Evolutionary conservation across 2,888 invertebrate species (phyloP).

Genomic region (Vanessa cardui): DNA sequence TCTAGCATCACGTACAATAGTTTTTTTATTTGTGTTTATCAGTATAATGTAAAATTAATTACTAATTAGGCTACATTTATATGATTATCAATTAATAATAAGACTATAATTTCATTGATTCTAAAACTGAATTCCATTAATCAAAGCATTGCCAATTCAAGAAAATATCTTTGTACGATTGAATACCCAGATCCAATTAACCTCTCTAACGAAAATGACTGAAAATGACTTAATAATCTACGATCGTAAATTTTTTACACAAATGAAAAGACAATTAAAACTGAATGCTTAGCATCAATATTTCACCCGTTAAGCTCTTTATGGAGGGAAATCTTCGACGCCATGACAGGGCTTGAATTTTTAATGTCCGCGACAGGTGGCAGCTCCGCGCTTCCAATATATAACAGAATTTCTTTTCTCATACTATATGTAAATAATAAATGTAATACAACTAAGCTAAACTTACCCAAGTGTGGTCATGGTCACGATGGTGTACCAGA

Average conservation of each 20-base stretch:
- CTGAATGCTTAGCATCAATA: conserved; percentile 51
- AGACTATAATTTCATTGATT: background rate
- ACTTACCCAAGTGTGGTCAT: conserved; percentile 99
- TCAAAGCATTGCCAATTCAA: background rate
- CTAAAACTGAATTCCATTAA: too few species aligned
- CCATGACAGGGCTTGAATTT: conserved; percentile 73
- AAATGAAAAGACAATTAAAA: conserved; percentile 51
- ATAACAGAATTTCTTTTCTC: background rate
- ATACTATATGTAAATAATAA: background rate
- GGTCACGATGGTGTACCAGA: conserved; percentile 99
- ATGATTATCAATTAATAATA: background rate
- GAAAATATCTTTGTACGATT: background rate
- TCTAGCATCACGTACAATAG: too few species aligned
- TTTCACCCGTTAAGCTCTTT: conserved; percentile 61
- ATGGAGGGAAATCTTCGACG: conserved; percentile 61
- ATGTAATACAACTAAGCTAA: background rate
- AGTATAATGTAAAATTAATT: too few species aligned
- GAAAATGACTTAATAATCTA: conserved; percentile 31
- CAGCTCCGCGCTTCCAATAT: conserved; percentile 40
- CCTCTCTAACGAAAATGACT: background rate
- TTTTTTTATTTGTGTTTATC: too few species aligned
- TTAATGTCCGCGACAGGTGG: conserved; percentile 76
- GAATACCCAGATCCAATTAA: background rate
- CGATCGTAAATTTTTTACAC: conserved; percentile 44
- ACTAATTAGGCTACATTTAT: too few species aligned